Evolutionary conservation across 2,113 vertebrate genomes (phyloP), one percentile per base, ranked within the genome.

Genomic region (Pterocles burchelli): DNA sequence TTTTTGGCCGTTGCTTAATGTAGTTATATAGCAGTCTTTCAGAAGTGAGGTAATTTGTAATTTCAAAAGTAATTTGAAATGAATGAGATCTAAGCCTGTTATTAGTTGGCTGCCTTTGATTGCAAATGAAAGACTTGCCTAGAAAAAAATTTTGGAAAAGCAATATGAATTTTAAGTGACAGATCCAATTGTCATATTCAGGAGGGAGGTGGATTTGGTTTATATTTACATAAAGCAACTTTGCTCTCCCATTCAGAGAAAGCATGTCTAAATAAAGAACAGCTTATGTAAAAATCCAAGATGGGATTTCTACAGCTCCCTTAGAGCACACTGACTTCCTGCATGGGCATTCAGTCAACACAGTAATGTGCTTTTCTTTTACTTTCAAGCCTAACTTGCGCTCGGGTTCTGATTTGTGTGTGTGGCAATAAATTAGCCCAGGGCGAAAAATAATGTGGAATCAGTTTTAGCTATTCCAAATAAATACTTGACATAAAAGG

Each of bases 241-340:
- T 82, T 46, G 61, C 22, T 80, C 13, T 87, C 38, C 38, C 4
- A 10, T 89, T 85, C 57, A 57, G 81, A 81, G 54, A 36, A 78
- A 45, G 38, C 2, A 0, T 28, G 17, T 55, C 90, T 95, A 58
- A 89, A 85, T 95, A 90, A 80, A 70, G 54, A 65, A 20, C 33
- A 73, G 67, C 26, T 90, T 93, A 90, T 76, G 10, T 93, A 88
- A 85, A 96, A 95, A 71, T 73, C 58, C 36, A 57, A 45, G 34
- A 31, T 79, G 19, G 24, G 49, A 68, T 94, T 94, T 94, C 82
- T 82, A 61, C 71, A 82, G 71, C 88, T 89, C 19, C 3, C 66
- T 72, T 43, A 34, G 31, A 82, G 62, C 58, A 65, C 15, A 3
- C 67, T 72, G 51, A 28, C 71, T 75, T 93, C 66, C 85, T 94